phyloP scores from a whole-genome alignment of 2,888 invertebrate genomes.

The Embidobia sp. region DNA sequence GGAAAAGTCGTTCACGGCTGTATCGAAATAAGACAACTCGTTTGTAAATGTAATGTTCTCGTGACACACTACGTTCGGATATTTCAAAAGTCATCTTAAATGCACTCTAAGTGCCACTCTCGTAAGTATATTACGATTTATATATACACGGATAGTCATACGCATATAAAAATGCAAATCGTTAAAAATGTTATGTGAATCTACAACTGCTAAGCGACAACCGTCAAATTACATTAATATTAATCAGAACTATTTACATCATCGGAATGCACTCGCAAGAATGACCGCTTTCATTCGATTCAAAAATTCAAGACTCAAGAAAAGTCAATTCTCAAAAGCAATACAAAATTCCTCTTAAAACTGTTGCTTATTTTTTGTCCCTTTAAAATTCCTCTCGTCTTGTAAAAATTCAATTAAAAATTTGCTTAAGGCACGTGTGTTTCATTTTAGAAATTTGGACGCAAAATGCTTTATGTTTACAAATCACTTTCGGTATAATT shows the following conservation, averaged over 20 bases:
- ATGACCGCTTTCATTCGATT: constrained; percentile 7
- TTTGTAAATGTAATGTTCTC: constrained; percentile 37
- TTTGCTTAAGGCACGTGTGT: constrained; percentile 32
- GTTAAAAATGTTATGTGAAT: constrained; percentile 19
- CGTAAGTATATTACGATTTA: constrained; percentile 33
- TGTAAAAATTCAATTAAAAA: constrained; percentile 10
- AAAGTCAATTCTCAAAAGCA: neutral
- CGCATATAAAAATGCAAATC: constrained; percentile 40
- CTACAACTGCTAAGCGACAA: constrained; percentile 28
- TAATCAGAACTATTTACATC: constrained; percentile 42
- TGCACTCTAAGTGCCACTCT: constrained; percentile 40
- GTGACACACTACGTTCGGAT: constrained; percentile 31
- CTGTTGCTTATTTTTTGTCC: neutral
- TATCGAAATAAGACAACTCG: constrained; percentile 31
- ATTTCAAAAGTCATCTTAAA: constrained; percentile 32
- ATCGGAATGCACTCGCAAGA: constrained; percentile 22
- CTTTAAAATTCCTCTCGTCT: neutral
- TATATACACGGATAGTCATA: constrained; percentile 42
- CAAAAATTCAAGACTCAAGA: neutral
- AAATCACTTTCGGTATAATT: too few species aligned
- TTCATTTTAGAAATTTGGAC: constrained; percentile 32
- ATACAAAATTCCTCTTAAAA: too few species aligned
- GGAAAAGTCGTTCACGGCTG: constrained; percentile 13
- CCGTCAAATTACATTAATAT: constrained; percentile 25
- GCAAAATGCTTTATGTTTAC: constrained; percentile 14